Conservation (phyloP, 2,888 invertebrate genomes). For the Phorcus lineatus region DNA sequence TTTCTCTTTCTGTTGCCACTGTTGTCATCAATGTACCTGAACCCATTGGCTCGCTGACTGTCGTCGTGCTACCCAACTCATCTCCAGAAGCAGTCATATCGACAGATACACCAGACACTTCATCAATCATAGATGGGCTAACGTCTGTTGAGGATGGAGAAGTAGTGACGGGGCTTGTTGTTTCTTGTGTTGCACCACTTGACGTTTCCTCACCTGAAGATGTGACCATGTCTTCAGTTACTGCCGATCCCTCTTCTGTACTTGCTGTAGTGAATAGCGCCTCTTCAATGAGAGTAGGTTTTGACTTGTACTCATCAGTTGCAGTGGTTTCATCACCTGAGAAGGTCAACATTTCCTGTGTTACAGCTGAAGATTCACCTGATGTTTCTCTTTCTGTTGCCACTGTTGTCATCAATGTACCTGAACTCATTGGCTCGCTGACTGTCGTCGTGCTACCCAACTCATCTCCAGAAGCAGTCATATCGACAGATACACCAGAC, state of each 20-base stretch:
- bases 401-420: no score
- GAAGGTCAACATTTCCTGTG: not conserved
- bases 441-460: no score
- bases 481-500: not conserved
- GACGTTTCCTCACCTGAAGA: not conserved
- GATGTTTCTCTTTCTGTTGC: no score
- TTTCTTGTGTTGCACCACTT: no score
- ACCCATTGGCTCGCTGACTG: not conserved
- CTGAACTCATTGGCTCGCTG: no score
- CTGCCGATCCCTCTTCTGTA: not conserved
- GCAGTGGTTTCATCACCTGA: not conserved
- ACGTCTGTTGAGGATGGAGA: no score
- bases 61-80: no score
- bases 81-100: no score
- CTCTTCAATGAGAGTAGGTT: not conserved
- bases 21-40: not conserved
- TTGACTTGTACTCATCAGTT: not conserved
- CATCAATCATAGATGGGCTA: no score
- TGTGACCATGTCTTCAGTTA: not conserved
- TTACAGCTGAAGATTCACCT: not conserved
- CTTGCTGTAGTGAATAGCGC: not conserved
- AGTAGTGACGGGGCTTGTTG: not conserved
- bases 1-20: slow-evolving; percentile 9
- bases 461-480: no score
- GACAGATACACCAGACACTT: no score